Conservation (phyloP, 2,797 vertebrate genomes). For the Scomberomorus guttatus region DNA sequence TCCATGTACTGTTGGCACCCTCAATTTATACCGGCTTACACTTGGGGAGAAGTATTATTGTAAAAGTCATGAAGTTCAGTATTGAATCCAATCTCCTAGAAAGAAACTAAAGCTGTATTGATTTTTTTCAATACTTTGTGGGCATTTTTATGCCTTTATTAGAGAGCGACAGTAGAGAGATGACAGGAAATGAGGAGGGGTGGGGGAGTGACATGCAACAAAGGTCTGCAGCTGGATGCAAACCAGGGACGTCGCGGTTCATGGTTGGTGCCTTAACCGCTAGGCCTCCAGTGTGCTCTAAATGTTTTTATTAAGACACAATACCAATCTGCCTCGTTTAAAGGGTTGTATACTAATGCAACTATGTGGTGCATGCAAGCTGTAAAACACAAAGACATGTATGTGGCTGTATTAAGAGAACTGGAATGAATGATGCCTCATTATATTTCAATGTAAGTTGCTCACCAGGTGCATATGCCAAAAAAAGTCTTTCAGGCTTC, state of each 20-base stretch:
- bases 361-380: not conserved
- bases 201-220: not conserved
- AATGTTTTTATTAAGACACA: not conserved
- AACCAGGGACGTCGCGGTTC: not conserved
- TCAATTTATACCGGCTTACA: constrained; percentile 2
- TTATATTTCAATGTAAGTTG: too few species aligned
- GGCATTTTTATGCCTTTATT: not conserved
- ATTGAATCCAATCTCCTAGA: constrained; percentile 11
- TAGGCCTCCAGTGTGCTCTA: too few species aligned
- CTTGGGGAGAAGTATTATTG: constrained; percentile 15
- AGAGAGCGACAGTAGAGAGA: not conserved
- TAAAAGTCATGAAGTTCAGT: constrained; percentile 30
- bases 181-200: not conserved
- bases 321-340: not conserved
- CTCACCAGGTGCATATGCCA: too few species aligned
- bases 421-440: too few species aligned
- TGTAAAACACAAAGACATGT: not conserved
- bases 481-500: too few species aligned
- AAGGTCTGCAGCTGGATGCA: not conserved
- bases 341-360: not conserved
- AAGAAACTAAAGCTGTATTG: not conserved
- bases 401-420: not conserved
- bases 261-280: not conserved
- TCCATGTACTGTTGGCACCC: constrained; percentile 2
- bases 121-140: not conserved